Percentiles rank a stretch among this genome's conserved stretches.
Conservation (phyloP, 2,113 vertebrate species). For the Phasianus colchicus region DNA sequence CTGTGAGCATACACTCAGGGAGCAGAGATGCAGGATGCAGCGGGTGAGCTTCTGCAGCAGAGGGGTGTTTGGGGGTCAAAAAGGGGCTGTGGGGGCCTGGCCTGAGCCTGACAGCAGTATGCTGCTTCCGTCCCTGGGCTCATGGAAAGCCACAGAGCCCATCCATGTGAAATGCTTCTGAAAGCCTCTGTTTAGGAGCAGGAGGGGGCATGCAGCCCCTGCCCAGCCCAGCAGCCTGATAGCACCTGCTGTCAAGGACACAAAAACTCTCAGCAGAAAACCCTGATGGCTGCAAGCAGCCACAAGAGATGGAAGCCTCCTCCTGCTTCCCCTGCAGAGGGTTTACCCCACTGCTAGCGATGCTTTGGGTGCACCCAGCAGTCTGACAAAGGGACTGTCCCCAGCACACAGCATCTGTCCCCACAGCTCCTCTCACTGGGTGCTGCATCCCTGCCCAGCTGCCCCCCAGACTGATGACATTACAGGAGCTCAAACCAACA, state of each 20-base stretch:
- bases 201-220: background rate
- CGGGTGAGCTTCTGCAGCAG: background rate
- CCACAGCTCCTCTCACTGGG: background rate
- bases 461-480: background rate
- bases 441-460: rapidly evolving
- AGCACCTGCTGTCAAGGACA: background rate
- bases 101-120: rapidly evolving
- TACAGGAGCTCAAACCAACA: rapidly evolving
- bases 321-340: background rate
- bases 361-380: background rate
- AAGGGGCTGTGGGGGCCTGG: background rate
- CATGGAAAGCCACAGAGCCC: background rate
- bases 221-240: background rate
- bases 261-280: conserved; percentile 40
- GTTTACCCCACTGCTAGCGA: background rate
- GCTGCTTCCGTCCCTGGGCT: background rate
- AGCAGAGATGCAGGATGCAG: background rate
- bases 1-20: background rate
- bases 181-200: background rate
- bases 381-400: background rate
- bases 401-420: background rate
- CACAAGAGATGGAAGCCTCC: background rate
- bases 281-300: background rate
- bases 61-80: background rate
- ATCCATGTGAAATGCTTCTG: background rate